Percentiles rank a stretch among this genome's conserved stretches.
phyloP scores from a whole-genome alignment of 1,140 invertebrate genomes.

The Bombus polaris region DNA sequence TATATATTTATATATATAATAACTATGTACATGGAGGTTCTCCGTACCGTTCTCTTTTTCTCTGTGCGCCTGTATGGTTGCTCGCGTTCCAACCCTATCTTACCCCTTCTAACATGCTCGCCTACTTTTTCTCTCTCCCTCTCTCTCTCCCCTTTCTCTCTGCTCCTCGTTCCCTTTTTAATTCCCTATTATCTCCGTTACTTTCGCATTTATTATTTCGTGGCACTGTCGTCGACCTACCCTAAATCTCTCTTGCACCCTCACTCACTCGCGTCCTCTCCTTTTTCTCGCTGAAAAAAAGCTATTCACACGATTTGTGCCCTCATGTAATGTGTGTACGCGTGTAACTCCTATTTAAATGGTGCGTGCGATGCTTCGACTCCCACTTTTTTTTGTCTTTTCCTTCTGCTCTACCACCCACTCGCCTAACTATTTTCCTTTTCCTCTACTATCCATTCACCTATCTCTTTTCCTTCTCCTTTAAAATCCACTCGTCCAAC shows the following conservation, averaged over 20 bases:
- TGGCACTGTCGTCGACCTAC: constrained; percentile 68
- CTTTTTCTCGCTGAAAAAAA: constrained; percentile 4
- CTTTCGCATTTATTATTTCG: constrained; percentile 51
- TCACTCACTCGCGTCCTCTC: constrained; percentile 2
- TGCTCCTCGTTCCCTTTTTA: constrained; percentile 35
- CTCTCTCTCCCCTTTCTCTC: background rate
- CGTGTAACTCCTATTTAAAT: constrained; percentile 38
- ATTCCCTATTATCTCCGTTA: constrained; percentile 48
- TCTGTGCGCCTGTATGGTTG: constrained; percentile 36
- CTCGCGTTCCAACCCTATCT: constrained; percentile 41
- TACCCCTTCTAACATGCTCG: background rate
- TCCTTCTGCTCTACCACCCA: background rate
- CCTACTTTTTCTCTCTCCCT: background rate
- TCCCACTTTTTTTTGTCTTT: constrained; percentile 17
- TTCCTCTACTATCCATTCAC: too few relatives aligned
- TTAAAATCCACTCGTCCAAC: too few relatives aligned
- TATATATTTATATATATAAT: constrained; percentile 76
- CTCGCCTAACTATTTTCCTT: too few relatives aligned
- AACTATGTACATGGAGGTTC: constrained; percentile 77
- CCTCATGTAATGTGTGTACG: constrained; percentile 50
- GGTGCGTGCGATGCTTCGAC: constrained; percentile 31
- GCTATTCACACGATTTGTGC: constrained; percentile 68
- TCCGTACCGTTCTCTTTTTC: constrained; percentile 58
- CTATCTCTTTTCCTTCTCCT: too few relatives aligned
- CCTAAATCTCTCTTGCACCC: constrained; percentile 56